Base-by-base conservation (phyloP, 2,797 vertebrate species). In the Brachymystax lenok region DNA sequence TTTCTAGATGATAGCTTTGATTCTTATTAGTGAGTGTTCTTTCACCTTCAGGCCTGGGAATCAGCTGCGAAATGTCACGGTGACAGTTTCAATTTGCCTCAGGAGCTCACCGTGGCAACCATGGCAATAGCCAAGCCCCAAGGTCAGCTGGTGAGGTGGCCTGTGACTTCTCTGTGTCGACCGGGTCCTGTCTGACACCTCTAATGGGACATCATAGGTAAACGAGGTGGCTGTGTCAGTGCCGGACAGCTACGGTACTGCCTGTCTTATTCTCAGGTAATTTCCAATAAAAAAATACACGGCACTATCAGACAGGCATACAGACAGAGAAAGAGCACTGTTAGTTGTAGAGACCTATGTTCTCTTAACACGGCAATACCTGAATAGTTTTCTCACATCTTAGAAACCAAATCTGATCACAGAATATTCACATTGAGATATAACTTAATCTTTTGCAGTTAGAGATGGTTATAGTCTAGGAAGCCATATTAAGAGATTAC, bases 81-180 rank as follows among this genome's bases (percentile, higher is more conserved):
- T 77, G 78, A 81, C 82, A 77, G 71, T 74, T 78, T 76, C 71
- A 74, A 78, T 80, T 85, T 80, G 80, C 80, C 79, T 87, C 79
- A 68, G 71, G 70, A 81, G 77, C 54, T 71, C 46, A 71, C 28
- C 30, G 46, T 56, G 61, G 59, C 59, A 61, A 67, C 12, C 14
- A 28, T 8, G 24, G 61, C 74, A 75, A 46, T 76, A 10, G 56
- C 46, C 73, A 14, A 67, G 66, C 71, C 70, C 71, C 74, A 80
- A 24, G 59, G 59, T 61, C 59, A 61, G 8, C n/a, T 61, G 80
- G 78, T 79, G 73, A 73, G 64, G 54, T 74, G 78, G 30, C 64
- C 56, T 71, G 54, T 19, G 59, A 28, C 46, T 14, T 52, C 46
- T 8, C 69, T 33, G 27, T 69, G 77, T 56, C 72, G n/a, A 63